These are phyloP conservation scores for Micoletzkya japonica DNA, from an alignment of 2,888 invertebrate species.

Conservation along the genomic window DNA sequence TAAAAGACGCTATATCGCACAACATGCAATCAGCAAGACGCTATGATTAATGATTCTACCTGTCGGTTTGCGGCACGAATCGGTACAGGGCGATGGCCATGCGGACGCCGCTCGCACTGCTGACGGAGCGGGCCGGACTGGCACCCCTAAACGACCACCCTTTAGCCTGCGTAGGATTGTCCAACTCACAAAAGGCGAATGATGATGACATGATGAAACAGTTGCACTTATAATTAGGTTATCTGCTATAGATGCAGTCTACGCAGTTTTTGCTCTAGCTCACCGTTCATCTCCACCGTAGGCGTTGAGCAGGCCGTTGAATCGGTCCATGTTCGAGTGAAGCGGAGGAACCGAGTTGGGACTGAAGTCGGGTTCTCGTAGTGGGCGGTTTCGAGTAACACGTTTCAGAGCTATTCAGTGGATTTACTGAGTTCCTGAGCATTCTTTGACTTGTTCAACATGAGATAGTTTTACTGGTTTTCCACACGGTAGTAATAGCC, in stretches of 20 bases:
- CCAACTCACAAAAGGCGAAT: too few relatives aligned
- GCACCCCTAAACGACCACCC: background rate
- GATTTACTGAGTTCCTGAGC: too few relatives aligned
- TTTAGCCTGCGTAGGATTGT: background rate
- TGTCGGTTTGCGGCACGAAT: conserved; percentile 26
- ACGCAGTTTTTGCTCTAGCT: background rate
- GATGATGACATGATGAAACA: background rate
- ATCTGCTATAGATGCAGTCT: background rate
- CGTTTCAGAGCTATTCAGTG: too few relatives aligned
- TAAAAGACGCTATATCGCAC: background rate
- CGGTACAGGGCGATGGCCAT: conserved; percentile 20
- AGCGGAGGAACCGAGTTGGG: conserved; percentile 51
- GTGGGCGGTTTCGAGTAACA: too few relatives aligned
- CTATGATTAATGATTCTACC: background rate
- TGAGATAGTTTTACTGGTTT: background rate
- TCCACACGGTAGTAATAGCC: background rate
- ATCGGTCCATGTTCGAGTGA: conserved; percentile 52
- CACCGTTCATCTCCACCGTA: conserved; percentile 30
- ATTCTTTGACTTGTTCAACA: background rate
- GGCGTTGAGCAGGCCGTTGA: conserved; percentile 52
- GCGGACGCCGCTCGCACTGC: background rate
- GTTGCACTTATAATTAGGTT: background rate
- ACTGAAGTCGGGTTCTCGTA: conserved; percentile 40
- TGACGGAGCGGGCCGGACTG: conserved; percentile 13
- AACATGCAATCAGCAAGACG: background rate